phyloP scores from a whole-genome alignment of 2,797 vertebrate species.

The Darevskia mixta region DNA sequence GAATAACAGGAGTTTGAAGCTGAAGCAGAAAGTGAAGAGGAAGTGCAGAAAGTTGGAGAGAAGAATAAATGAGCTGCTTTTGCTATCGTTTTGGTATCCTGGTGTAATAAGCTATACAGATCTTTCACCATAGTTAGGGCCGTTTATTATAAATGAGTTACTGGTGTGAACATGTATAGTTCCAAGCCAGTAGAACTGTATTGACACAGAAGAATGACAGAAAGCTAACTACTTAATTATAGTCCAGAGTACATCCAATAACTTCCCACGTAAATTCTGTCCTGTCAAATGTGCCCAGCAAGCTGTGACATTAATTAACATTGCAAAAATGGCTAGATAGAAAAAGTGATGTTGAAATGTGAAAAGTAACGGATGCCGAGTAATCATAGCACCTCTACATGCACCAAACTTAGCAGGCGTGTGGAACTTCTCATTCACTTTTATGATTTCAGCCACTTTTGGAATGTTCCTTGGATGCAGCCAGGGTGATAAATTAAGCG shows the following conservation, averaged over 20 bases:
- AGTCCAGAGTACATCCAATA: conserved; percentile 38
- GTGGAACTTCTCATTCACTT: conserved; percentile 1
- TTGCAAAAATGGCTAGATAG: not conserved
- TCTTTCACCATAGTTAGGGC: conserved; percentile 45
- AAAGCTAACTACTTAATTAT: conserved; percentile 55
- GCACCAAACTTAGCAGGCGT: not conserved
- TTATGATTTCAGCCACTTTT: not conserved
- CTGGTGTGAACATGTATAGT: conserved; percentile 2
- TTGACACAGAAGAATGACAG: not conserved
- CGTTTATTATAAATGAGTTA: conserved; percentile 16
- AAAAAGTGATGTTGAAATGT: conserved; percentile 18
- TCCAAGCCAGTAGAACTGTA: conserved; percentile 36
- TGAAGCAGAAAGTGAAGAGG: not conserved
- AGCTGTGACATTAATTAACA: conserved; percentile 35
- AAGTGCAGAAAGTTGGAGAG: not conserved
- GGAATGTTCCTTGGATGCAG: not conserved
- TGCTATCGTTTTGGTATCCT: conserved; percentile 4
- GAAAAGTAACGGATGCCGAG: conserved; percentile 10
- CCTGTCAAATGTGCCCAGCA: conserved; percentile 35
- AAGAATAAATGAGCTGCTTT: not conserved
- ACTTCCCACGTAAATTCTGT: conserved; percentile 35
- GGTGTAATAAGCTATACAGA: conserved; percentile 26
- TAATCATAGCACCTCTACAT: not conserved
- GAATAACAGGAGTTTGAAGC: not conserved
- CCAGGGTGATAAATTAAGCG: conserved; percentile 1